Base-by-base conservation (phyloP, 2,797 vertebrate species). In the Poeciliopsis infans region DNA sequence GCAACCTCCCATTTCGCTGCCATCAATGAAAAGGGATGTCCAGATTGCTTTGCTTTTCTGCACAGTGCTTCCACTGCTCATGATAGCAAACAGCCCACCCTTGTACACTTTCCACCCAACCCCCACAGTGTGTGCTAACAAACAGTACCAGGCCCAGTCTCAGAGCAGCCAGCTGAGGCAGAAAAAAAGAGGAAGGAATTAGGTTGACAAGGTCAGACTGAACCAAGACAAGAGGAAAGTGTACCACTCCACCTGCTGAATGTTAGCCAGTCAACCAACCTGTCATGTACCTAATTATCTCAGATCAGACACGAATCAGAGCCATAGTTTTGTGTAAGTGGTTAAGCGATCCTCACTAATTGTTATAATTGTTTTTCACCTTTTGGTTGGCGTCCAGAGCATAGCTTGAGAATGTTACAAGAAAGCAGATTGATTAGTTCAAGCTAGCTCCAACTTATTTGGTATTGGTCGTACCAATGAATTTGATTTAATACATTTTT, bases 151-250 rank as follows among this genome's bases (percentile, higher is more conserved):
- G 87, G 87, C 88, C 74, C 51, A 47, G 87, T 78, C 88, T 89
- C 80, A 75, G 82, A 87, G 83, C 85, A 89, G 82, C 84, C 72
- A 61, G 83, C 91, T 83, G 87, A 85, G 81, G 80, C 70, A 68
- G 76, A 84, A 82, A 85, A 83, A 64, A 80, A 84, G 83, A 85
- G 71, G 83, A 88, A 91, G 87, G 88, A 89, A 89, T 91, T 87
- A 81, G 83, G 89, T 90, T 87, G 85, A 90, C 84, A 86, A 87
- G 90, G 91, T 94, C 91, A 93, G 85, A 83, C 88, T 90, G 86
- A 91, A 86, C 86, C 90, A 83, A 82, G 87, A 89, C 86, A 25
- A 81, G 88, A 85, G 89, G 83, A 89, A 84, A 91, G 85, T 86
- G 84, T 70, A 80, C 70, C 80, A 79, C 83, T 87, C 84, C 89